Conservation (phyloP, 2,797 vertebrate species). For the Austrolebias charrua region DNA sequence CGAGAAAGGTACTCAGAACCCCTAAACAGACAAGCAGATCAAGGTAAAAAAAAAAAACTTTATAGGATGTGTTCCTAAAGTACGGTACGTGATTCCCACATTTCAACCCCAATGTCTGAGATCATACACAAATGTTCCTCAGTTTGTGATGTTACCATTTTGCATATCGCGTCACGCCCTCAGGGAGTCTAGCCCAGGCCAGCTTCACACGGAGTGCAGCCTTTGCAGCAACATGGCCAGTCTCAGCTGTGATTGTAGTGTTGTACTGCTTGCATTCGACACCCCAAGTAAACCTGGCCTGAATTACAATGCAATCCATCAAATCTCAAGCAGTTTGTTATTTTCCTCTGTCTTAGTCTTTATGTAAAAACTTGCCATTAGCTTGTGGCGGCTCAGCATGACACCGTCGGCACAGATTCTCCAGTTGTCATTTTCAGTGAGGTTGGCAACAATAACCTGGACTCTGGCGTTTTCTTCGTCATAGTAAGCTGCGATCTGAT, state of each 20-base stretch:
- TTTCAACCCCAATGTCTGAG: background rate
- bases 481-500: constrained; percentile 79
- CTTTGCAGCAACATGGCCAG: constrained; percentile 75
- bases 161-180: constrained; percentile 46
- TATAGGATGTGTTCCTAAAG: constrained; percentile 2
- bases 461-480: constrained; percentile 68
- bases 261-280: constrained; percentile 80
- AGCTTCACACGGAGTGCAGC: constrained; percentile 78
- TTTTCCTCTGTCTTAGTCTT: background rate
- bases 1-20: constrained; percentile 60
- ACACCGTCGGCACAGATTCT: constrained; percentile 82
- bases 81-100: background rate
- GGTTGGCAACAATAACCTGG: constrained; percentile 80
- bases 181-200: constrained; percentile 80
- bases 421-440: constrained; percentile 78
- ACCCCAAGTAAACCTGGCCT: constrained; percentile 84
- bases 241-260: constrained; percentile 72
- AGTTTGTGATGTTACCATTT: constrained; percentile 67
- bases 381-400: constrained; percentile 80
- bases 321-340: background rate
- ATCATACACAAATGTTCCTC: background rate
- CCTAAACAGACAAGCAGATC: constrained; percentile 59
- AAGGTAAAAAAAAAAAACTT: background rate
- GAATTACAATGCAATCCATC: background rate
- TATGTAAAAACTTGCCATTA: constrained; percentile 71